Evolutionary conservation across 2,888 invertebrate species (phyloP).

Genomic region (Caenorhabditis sp.): DNA sequence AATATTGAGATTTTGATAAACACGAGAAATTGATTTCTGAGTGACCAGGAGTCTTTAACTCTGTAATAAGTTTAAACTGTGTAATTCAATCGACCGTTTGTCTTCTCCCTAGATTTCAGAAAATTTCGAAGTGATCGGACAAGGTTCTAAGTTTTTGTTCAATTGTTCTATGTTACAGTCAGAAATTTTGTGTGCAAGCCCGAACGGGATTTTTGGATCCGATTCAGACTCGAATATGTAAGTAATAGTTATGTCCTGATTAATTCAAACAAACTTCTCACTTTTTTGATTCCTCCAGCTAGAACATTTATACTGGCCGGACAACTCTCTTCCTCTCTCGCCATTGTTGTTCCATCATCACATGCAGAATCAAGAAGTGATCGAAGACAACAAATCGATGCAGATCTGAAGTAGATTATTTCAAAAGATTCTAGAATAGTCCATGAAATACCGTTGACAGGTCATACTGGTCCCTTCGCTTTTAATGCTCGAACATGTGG

Average conservation of each 20-base stretch:
- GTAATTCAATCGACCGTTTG: too few relatives aligned
- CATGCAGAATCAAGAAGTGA: constrained; percentile 66
- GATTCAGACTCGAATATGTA: too few relatives aligned
- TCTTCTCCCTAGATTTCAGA: too few relatives aligned
- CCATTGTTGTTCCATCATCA: constrained; percentile 49
- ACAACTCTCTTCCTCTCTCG: constrained; percentile 49
- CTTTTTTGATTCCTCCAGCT: constrained; percentile 66
- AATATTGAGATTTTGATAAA: too few relatives aligned
- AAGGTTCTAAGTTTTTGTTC: too few relatives aligned
- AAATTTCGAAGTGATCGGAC: too few relatives aligned
- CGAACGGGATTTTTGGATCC: too few relatives aligned
- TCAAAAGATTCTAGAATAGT: background rate
- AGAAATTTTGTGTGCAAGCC: too few relatives aligned
- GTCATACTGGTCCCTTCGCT: constrained; percentile 62
- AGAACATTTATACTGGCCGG: constrained; percentile 57
- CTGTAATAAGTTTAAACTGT: too few relatives aligned
- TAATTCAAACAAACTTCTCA: constrained; percentile 8
- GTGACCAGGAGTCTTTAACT: too few relatives aligned
- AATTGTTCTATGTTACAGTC: too few relatives aligned
- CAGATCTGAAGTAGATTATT: constrained; percentile 43
- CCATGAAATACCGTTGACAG: constrained; percentile 55
- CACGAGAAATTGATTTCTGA: too few relatives aligned
- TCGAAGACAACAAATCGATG: constrained; percentile 69
- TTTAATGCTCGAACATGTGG: constrained; percentile 56
- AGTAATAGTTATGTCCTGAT: background rate